Evolutionary conservation across 2,888 invertebrate genomes (phyloP).

Genomic region (Mimas tiliae): DNA sequence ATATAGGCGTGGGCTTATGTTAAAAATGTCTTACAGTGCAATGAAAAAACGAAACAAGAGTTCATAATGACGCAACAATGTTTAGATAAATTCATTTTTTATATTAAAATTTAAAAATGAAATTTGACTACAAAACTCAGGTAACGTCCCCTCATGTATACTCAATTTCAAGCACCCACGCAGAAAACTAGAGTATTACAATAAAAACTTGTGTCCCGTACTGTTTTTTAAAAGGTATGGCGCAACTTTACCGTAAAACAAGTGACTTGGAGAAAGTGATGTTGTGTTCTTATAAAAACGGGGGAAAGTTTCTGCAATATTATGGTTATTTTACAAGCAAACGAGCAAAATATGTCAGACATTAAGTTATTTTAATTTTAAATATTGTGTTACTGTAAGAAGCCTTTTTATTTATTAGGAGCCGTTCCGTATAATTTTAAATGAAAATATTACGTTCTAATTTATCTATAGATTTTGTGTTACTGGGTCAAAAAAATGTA

Average conservation of each 20-base stretch:
- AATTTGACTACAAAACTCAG: not conserved
- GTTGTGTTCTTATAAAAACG: not conserved
- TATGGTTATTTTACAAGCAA: not conserved
- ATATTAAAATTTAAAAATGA: not conserved
- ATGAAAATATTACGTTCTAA: no score
- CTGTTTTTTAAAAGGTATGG: not conserved
- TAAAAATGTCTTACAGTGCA: no score
- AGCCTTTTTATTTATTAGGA: no score
- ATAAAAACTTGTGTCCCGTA: not conserved
- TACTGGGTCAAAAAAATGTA: no score
- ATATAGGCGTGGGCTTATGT: no score
- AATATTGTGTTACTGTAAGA: no score
- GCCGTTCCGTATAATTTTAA: no score
- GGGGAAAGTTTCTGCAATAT: not conserved
- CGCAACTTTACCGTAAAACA: not conserved
- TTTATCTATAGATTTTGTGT: no score
- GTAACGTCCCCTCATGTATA: not conserved
- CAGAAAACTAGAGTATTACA: not conserved
- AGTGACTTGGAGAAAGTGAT: not conserved
- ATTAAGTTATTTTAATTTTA: no score
- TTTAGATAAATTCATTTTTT: not conserved
- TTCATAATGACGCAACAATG: no score
- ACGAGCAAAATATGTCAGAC: no score
- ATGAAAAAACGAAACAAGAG: no score
- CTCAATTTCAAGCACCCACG: not conserved